These are phyloP conservation scores for Phataginus tetradactyla DNA, from an alignment of 2,797 vertebrate genomes.

Conservation along the genomic window DNA sequence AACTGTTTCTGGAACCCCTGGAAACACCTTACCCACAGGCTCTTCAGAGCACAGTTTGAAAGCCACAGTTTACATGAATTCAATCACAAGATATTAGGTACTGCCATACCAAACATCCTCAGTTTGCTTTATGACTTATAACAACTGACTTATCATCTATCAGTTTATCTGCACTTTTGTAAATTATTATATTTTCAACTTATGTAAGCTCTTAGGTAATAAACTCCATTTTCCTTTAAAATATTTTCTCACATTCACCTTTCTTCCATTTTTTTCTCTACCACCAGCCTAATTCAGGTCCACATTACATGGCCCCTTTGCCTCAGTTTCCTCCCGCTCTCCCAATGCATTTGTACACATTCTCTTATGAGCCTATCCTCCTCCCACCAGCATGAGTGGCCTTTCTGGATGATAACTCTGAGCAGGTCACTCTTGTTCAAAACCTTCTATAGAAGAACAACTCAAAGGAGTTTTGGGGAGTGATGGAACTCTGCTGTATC, in stretches of 20 bases:
- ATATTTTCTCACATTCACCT: not conserved
- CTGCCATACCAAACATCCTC: not conserved
- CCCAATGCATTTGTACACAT: not conserved
- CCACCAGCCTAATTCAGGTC: not conserved
- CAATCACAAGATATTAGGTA: not conserved
- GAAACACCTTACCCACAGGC: not conserved
- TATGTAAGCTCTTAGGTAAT: not conserved
- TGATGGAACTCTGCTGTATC: not conserved
- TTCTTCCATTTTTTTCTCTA: not conserved
- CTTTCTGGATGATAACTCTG: not conserved
- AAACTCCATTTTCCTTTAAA: constrained; percentile 30
- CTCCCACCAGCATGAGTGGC: not conserved
- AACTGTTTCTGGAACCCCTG: not conserved
- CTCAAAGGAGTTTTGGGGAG: fast-evolving
- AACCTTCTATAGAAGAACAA: not conserved
- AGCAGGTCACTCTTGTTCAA: not conserved
- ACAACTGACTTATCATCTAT: not conserved
- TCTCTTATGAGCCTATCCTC: not conserved
- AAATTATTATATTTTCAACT: not conserved
- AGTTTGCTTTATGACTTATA: not conserved
- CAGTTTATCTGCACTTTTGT: not conserved
- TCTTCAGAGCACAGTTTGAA: not conserved
- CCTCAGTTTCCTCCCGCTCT: not conserved
- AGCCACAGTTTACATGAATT: not conserved
- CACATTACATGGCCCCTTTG: not conserved